phyloP scores from a whole-genome alignment of 2,113 vertebrate species.

The Megalops atlanticus region DNA sequence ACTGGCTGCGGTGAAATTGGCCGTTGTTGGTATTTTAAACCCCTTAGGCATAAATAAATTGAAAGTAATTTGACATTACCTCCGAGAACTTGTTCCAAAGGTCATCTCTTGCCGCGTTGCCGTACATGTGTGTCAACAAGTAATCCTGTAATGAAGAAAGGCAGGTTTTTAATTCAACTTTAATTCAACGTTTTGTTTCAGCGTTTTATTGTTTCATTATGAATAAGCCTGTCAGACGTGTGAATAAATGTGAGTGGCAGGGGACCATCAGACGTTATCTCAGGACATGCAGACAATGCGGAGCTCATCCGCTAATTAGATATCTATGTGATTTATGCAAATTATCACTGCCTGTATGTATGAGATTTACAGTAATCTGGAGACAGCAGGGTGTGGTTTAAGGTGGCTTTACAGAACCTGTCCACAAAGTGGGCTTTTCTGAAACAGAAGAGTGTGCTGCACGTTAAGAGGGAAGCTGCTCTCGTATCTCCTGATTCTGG shows the following conservation, averaged over 20 bases:
- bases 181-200: neutral
- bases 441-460: neutral
- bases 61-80: constrained; percentile 69
- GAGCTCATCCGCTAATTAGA: neutral
- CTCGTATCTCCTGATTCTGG: too few species aligned
- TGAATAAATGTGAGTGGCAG: neutral
- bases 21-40: neutral
- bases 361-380: constrained; percentile 25
- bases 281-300: neutral
- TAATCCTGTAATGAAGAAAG: constrained; percentile 79
- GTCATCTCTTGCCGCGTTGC: constrained; percentile 91
- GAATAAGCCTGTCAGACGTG: too few species aligned
- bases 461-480: neutral
- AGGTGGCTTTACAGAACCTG: neutral
- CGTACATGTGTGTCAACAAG: constrained; percentile 90
- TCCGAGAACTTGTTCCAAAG: constrained; percentile 89
- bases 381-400: neutral
- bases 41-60: neutral
- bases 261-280: neutral
- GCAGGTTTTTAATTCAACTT: neutral
- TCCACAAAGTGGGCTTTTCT: neutral
- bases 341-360: constrained; percentile 8
- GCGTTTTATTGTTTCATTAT: too few species aligned
- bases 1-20: neutral
- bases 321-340: constrained; percentile 25